Base-by-base conservation (phyloP, 2,888 invertebrate species). In the Sipha maydis region DNA sequence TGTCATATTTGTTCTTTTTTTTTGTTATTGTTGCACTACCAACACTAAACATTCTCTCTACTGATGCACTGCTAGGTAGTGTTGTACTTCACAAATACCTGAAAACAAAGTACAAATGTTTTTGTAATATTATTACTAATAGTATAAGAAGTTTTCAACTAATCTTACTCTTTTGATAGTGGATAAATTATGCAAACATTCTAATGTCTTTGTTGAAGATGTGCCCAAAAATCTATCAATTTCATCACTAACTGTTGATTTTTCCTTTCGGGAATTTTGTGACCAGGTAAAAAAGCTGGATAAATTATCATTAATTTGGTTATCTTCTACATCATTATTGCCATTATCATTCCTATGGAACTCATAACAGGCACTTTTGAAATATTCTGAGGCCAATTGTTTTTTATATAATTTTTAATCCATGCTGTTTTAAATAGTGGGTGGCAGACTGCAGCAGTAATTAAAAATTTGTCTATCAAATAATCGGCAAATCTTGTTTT, bases 371-470 rank as follows among this genome's bases (percentile, higher is more conserved):
- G 79, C 79, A 79, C 19, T 79, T 79, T 79, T 79, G 1, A 79
- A 79, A 79, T 79, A 79, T 21, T 79, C 79, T 34, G 61, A 34
- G 3, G 79, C 79, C 79, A 79, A 11, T 79, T 79, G 79, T 79
- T 79, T 79, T 34, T 5, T 54, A 56, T 19, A 3, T 56, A 34
- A 56, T 79, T 61, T 79, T 79, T 79, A 11, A 79, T 56, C 56
- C 79, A 56, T 8, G 79, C 79, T 9, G 56, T 79, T 79, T 79
- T 79, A 61, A 79, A 79, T 79, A 34, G 21, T 34, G 34, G 79
- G 25, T 79, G 56, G 34, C 25, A 56, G 34, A 79, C 61, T 8
- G 79, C 34, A 56, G 79, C 79, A 34, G 34, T 79, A 56, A 61
- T 79, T 79, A 79, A 79, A 61, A 56, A 79, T 34, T 61, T 31